Base-by-base conservation (phyloP, 2,888 invertebrate genomes). In the Argyresthia goedartella region DNA sequence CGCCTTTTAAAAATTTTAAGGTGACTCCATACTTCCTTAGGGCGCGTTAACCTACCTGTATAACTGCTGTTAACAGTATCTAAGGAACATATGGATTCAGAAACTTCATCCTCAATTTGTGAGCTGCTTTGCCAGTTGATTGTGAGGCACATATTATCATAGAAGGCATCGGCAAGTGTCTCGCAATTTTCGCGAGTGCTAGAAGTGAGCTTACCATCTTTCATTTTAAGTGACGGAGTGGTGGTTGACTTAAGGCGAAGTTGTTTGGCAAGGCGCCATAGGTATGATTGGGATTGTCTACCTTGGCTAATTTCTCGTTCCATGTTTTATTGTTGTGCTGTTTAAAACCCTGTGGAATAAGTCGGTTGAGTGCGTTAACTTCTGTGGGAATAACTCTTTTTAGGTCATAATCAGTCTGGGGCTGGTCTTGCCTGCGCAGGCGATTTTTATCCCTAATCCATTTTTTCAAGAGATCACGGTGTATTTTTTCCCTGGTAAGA, bases 61-160 rank as follows among this genome's bases (percentile, higher is more conserved):
- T 11, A 43, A 8, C 10, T 34, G 1, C 34, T n/a, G 34, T 36
- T 43, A 1, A 8, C 48, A 9, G 50, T 36, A 13, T 51, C 2
- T 8, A 15, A 8, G 1, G 1, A n/a, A n/a, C 2, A 42, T 6
- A 52, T 51, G 0, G 35, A 43, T 4, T 8, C 14, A 3, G 8
- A 1, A 3, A 43, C 43, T 14, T n/a, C 43, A n/a, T 43, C 13
- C 8, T 25, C 25, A 25, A 25, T 25, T 10, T 43, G 8, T 8
- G 13, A 10, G 10, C 25, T n/a, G n/a, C 15, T 43, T 13, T 25
- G 2, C 52, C 52, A 54, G 13, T 50, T 14, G 11, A 15, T 8
- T 10, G 54, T 54, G n/a, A 52, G 48, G 8, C 14, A 14, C 54
- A 54, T 55, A 35, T 55, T 55, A 1, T 33, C n/a, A 6, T 42